Conservation (phyloP, 2,888 invertebrate genomes). For the Erannis defoliaria region DNA sequence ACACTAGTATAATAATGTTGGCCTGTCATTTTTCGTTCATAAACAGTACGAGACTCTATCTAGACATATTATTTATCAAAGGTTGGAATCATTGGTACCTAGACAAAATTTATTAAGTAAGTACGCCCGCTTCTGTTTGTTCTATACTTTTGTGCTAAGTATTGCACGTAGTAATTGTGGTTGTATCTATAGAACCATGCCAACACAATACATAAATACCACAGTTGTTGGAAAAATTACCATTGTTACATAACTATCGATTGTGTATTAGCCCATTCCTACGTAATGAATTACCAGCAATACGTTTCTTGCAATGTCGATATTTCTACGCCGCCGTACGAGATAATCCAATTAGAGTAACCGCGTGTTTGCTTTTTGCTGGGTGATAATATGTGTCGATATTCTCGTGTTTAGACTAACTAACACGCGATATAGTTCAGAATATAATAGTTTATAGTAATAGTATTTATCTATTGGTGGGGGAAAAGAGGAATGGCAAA, state of each 20-base stretch:
- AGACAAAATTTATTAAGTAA: no score
- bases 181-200: not conserved
- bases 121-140: no score
- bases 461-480: no score
- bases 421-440: not conserved
- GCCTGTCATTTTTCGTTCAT: no score
- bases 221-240: not conserved
- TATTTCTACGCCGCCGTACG: constrained; percentile 32
- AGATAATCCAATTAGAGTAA: constrained; percentile 41
- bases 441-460: not conserved
- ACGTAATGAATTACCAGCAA: constrained; percentile 17
- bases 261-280: not conserved
- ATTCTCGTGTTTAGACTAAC: not conserved
- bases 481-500: no score
- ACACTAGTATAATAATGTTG: no score
- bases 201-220: no score
- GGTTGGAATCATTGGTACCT: no score
- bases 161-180: no score
- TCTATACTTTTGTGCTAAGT: no score
- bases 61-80: no score
- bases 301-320: constrained; percentile 37
- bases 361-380: constrained; percentile 18
- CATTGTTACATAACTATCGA: not conserved
- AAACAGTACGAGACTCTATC: no score
- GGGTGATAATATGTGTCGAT: constrained; percentile 7